phyloP scores from a whole-genome alignment of 1,140 invertebrate species.

The Cotesia glomerata region DNA sequence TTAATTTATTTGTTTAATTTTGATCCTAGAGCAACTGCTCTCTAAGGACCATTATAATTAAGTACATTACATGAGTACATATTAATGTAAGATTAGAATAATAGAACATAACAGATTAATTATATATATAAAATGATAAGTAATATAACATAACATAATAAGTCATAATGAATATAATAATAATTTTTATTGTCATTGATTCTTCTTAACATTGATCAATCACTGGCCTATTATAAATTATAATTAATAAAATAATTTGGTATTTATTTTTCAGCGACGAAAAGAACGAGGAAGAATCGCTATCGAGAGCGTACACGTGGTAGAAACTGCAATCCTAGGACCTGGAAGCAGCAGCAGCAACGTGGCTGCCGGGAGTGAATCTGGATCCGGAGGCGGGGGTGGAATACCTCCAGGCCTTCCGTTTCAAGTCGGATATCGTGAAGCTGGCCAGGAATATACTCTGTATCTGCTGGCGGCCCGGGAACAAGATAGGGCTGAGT shows the following conservation, averaged over 20 bases:
- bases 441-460: constrained; percentile 75
- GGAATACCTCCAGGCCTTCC: constrained; percentile 64
- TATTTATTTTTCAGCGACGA: constrained; percentile 66
- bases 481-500: constrained; percentile 75
- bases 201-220: too few relatives aligned
- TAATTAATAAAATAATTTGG: neutral
- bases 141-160: too few relatives aligned
- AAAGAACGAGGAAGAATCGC: constrained; percentile 82
- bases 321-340: constrained; percentile 75
- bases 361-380: constrained; percentile 46
- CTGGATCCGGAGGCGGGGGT: constrained; percentile 45
- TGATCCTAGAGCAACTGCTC: too few relatives aligned
- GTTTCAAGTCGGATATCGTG: constrained; percentile 78
- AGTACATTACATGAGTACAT: too few relatives aligned
- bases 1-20: too few relatives aligned
- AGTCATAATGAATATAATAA: too few relatives aligned
- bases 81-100: too few relatives aligned
- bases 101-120: too few relatives aligned
- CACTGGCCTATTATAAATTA: too few relatives aligned
- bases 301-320: constrained; percentile 74
- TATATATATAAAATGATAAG: too few relatives aligned
- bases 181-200: too few relatives aligned
- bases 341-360: constrained; percentile 49
- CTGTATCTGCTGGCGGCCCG: constrained; percentile 77
- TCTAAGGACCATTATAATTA: too few relatives aligned